These are phyloP conservation scores for Naso thynnoides DNA, from an alignment of 2,797 vertebrate species.

Conservation along the genomic window DNA sequence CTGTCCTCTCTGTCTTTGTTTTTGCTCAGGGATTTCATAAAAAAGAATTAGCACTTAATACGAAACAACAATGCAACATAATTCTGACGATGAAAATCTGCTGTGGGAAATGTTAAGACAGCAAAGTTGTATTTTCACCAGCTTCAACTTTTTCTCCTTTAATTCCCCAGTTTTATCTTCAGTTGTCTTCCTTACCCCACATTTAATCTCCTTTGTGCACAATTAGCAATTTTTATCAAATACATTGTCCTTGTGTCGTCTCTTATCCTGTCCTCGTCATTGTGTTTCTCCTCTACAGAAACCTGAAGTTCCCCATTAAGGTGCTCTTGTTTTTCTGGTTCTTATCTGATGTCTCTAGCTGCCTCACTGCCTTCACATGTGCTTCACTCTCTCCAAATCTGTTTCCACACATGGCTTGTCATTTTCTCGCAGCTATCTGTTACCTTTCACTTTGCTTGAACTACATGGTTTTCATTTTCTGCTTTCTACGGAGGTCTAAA, in stretches of 20 bases:
- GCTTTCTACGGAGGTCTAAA: slow-evolving; percentile 7
- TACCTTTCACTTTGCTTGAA: slow-evolving; percentile 11
- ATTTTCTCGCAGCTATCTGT: slow-evolving; percentile 21
- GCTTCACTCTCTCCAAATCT: slow-evolving; percentile 36
- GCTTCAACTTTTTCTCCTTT: slow-evolving; percentile 14
- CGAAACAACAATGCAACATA: background rate
- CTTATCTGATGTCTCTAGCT: slow-evolving; percentile 58
- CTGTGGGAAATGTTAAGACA: background rate
- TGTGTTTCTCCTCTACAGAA: slow-evolving; percentile 53
- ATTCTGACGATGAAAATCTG: background rate
- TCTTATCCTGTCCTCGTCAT: slow-evolving; percentile 18
- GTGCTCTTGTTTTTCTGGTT: slow-evolving; percentile 48
- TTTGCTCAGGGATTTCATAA: background rate
- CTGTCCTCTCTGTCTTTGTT: background rate
- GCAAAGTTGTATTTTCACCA: slow-evolving; percentile 6
- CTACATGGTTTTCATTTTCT: slow-evolving; percentile 4
- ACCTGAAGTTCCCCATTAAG: slow-evolving; percentile 54
- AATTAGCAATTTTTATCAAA: slow-evolving; percentile 47
- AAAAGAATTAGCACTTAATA: background rate
- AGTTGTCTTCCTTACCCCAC: background rate
- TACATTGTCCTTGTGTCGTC: slow-evolving; percentile 38
- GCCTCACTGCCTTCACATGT: slow-evolving; percentile 27
- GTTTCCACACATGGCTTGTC: slow-evolving; percentile 7
- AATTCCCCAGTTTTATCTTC: background rate
- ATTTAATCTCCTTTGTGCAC: slow-evolving; percentile 31